phyloP scores from a whole-genome alignment of 1,140 invertebrate genomes.

The Heliothis virescens region DNA sequence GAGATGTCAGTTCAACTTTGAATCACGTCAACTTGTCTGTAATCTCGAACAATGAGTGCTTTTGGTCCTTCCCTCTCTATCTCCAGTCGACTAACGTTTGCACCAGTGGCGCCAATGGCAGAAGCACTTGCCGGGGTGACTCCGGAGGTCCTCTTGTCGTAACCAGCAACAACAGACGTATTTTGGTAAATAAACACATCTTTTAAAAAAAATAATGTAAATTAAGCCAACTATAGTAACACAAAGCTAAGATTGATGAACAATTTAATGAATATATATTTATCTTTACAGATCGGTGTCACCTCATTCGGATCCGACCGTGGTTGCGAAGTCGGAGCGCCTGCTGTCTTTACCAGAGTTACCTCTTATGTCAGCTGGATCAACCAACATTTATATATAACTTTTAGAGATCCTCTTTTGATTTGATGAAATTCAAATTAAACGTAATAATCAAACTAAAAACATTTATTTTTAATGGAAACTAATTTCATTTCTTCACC shows the following conservation, averaged over 20 bases:
- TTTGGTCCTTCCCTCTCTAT: conserved; percentile 41
- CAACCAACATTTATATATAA: conserved; percentile 34
- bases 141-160: conserved; percentile 64
- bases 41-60: conserved; percentile 59
- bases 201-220: too few species aligned
- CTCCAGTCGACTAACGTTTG: conserved; percentile 59
- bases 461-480: too few species aligned
- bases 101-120: conserved; percentile 56
- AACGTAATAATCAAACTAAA: too few species aligned
- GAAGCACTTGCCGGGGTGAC: conserved; percentile 58
- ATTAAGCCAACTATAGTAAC: too few species aligned
- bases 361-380: conserved; percentile 57
- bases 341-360: conserved; percentile 58
- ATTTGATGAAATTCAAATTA: too few species aligned
- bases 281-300: conserved; percentile 76
- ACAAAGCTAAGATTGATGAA: too few species aligned
- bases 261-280: not conserved
- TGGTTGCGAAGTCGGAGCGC: conserved; percentile 54
- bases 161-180: conserved; percentile 40
- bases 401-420: not conserved
- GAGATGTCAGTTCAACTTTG: conserved; percentile 54
- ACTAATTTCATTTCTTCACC: too few species aligned
- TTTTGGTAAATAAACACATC: conserved; percentile 52
- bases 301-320: conserved; percentile 85
- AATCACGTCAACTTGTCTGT: conserved; percentile 59